phyloP scores from a whole-genome alignment of 2,888 invertebrate genomes.

The Drosophila kambysellisi region DNA sequence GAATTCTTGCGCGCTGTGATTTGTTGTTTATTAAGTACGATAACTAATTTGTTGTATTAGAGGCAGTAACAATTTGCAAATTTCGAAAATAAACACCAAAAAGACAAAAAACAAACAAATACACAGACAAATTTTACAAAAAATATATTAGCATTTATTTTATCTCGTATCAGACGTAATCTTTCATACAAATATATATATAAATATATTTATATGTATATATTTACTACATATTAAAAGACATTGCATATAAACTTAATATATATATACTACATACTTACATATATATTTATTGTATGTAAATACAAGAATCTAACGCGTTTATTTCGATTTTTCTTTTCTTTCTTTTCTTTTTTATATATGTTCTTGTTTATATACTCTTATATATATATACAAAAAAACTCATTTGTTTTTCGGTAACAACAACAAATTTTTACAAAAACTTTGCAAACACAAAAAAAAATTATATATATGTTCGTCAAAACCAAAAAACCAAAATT shows the following conservation, averaged over 20 bases:
- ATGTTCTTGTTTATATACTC: constrained; percentile 80
- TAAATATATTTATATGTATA: constrained; percentile 36
- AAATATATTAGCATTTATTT: constrained; percentile 44
- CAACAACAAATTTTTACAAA: constrained; percentile 62
- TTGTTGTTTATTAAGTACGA: constrained; percentile 16
- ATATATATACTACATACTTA: constrained; percentile 46
- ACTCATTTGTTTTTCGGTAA: constrained; percentile 81
- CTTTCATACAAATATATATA: constrained; percentile 39
- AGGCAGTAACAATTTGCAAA: constrained; percentile 39
- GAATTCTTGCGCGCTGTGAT: constrained; percentile 33
- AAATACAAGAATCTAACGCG: constrained; percentile 85
- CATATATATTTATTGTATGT: constrained; percentile 71
- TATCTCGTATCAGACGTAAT: constrained; percentile 43
- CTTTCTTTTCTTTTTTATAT: constrained; percentile 84
- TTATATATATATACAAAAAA: constrained; percentile 61
- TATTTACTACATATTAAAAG: constrained; percentile 23
- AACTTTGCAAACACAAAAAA: constrained; percentile 77
- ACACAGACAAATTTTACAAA: constrained; percentile 22
- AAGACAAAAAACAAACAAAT: constrained; percentile 28
- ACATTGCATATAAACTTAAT: constrained; percentile 30
- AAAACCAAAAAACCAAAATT: constrained; percentile 67
- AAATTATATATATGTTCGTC: constrained; percentile 85
- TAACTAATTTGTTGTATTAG: constrained; percentile 29
- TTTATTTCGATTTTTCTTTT: constrained; percentile 85
- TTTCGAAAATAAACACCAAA: constrained; percentile 11